Conservation (phyloP, 2,888 invertebrate genomes). For the Branchipolynoe longqiensis region DNA sequence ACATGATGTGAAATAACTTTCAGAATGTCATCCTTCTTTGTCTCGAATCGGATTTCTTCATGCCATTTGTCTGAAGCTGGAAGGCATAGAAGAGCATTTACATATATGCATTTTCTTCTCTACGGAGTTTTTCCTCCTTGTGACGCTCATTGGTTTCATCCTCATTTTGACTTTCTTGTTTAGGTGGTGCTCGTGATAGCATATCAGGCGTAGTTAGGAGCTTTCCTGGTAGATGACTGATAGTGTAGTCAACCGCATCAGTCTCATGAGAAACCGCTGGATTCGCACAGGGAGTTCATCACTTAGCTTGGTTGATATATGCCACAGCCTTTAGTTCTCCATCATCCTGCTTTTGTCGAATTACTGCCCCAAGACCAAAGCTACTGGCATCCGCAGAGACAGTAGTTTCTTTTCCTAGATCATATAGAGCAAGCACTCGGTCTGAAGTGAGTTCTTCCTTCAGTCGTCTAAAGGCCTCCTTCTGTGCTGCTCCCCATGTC, state of each 20-base stretch:
- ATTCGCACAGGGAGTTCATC: slow-evolving; percentile 29
- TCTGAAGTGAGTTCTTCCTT: slow-evolving; percentile 72
- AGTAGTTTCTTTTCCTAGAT: slow-evolving; percentile 67
- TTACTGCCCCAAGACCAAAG: slow-evolving; percentile 76
- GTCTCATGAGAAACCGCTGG: slow-evolving; percentile 44
- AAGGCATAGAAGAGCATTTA: background rate
- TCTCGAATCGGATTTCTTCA: too few relatives aligned
- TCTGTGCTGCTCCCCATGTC: slow-evolving; percentile 64
- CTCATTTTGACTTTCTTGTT: background rate
- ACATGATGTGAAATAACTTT: too few relatives aligned
- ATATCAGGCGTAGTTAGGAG: too few relatives aligned
- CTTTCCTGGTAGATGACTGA: slow-evolving; percentile 44
- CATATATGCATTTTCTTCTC: background rate
- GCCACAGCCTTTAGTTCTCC: slow-evolving; percentile 73
- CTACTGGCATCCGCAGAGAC: slow-evolving; percentile 76
- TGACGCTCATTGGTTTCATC: background rate
- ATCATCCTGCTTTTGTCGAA: slow-evolving; percentile 60
- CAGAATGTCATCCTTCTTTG: too few relatives aligned
- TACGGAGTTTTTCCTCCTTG: background rate
- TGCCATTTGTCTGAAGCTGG: too few relatives aligned
- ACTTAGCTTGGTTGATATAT: slow-evolving; percentile 66
- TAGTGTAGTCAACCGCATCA: slow-evolving; percentile 11
- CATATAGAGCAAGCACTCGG: slow-evolving; percentile 75
- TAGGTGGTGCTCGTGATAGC: background rate
- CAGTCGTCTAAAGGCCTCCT: slow-evolving; percentile 70